Percentiles rank a stretch among this genome's conserved stretches.
phyloP scores from a whole-genome alignment of 2,113 vertebrate species.

The Camelus bactrianus region DNA sequence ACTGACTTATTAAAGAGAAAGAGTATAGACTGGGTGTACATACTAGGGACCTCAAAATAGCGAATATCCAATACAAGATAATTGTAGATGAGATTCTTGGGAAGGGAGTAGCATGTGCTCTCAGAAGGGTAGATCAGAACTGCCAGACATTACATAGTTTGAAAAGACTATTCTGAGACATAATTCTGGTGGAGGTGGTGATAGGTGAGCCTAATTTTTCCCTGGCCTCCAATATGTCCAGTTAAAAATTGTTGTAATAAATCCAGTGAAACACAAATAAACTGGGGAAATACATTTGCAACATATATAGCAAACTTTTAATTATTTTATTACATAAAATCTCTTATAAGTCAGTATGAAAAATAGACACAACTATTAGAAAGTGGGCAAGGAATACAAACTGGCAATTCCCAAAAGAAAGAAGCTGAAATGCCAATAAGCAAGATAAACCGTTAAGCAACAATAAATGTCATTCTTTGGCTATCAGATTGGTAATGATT shows the following conservation, averaged over 20 bases:
- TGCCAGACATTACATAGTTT: neutral
- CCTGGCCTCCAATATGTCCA: neutral
- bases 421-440: neutral
- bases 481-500: neutral
- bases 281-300: neutral
- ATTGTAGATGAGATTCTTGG: neutral
- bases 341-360: neutral
- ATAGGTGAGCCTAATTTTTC: neutral
- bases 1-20: neutral
- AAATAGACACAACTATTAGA: neutral
- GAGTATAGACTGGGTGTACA: neutral
- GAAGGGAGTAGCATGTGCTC: neutral
- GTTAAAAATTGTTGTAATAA: slow-evolving; percentile 19
- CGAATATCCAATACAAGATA: neutral
- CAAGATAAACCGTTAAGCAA: slow-evolving; percentile 10
- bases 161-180: neutral
- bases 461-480: neutral
- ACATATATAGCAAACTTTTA: neutral
- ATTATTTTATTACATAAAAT: neutral
- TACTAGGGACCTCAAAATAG: neutral
- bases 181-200: neutral
- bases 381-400: neutral
- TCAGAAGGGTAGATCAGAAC: neutral
- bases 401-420: neutral
- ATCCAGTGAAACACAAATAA: slow-evolving; percentile 26